These are phyloP conservation scores for Phengaris alcon DNA, from an alignment of 2,888 invertebrate species.

Conservation along the genomic window DNA sequence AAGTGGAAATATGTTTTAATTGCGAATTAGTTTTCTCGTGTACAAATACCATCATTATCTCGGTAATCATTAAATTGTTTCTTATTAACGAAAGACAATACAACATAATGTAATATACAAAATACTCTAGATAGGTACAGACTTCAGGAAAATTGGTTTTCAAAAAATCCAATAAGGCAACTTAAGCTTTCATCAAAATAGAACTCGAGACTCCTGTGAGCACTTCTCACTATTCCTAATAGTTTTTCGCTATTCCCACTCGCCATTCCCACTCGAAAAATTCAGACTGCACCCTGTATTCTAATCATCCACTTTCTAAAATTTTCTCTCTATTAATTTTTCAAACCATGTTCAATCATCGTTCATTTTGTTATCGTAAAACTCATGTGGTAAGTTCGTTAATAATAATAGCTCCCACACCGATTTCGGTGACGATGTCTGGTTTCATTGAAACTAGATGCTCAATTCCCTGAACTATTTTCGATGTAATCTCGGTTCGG, in stretches of 20 bases:
- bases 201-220: neutral
- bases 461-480: too few relatives aligned
- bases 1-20: neutral
- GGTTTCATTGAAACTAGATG: too few relatives aligned
- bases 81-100: too few relatives aligned
- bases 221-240: constrained; percentile 2
- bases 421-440: too few relatives aligned
- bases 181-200: neutral
- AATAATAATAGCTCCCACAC: too few relatives aligned
- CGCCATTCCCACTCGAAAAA: neutral
- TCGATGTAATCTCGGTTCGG: too few relatives aligned
- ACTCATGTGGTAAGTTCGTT: too few relatives aligned
- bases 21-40: neutral
- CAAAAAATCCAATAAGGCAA: constrained; percentile 2
- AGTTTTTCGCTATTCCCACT: neutral
- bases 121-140: too few relatives aligned
- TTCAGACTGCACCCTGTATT: neutral
- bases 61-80: too few relatives aligned
- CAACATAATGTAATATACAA: too few relatives aligned
- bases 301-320: neutral
- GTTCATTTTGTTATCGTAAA: too few relatives aligned
- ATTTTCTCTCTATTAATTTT: neutral
- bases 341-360: neutral
- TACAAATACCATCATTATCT: too few relatives aligned
- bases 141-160: constrained; percentile 5